Percentiles rank a stretch among this genome's conserved stretches.
Evolutionary conservation across 2,113 vertebrate genomes (phyloP).

Genomic region (Calidris pygmaea): DNA sequence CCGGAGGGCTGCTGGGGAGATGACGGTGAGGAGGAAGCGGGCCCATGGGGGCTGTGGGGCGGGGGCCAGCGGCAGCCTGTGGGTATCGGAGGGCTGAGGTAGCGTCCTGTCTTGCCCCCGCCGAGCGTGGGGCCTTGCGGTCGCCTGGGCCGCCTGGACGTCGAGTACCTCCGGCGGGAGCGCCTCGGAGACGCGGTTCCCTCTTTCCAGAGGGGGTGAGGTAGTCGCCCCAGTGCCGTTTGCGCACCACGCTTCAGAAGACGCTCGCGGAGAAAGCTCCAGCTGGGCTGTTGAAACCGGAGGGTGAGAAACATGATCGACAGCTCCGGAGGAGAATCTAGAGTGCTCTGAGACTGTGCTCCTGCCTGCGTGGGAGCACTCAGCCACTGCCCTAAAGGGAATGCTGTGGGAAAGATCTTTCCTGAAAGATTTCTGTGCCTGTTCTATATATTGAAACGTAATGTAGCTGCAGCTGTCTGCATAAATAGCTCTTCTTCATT

Average conservation of each 20-base stretch:
- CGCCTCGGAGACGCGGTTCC: not conserved
- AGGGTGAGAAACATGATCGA: not conserved
- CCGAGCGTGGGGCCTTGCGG: not conserved
- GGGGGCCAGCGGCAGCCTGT: not conserved
- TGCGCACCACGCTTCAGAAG: accelerated
- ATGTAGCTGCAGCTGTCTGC: not conserved
- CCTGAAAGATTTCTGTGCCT: not conserved
- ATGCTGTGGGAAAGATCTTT: not conserved
- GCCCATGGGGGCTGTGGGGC: not conserved
- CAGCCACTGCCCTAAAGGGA: not conserved
- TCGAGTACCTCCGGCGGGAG: not conserved
- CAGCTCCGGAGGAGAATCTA: not conserved
- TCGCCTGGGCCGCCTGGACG: not conserved
- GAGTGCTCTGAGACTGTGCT: not conserved
- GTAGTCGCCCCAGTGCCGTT: accelerated
- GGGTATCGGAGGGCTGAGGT: not conserved
- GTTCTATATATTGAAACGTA: accelerated
- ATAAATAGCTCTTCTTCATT: too few relatives aligned
- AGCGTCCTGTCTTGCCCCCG: not conserved
- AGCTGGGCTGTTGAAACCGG: not conserved
- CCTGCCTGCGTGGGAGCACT: not conserved
- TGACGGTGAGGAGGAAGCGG: not conserved
- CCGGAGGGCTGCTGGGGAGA: not conserved
- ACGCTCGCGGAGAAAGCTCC: accelerated
- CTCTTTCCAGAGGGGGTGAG: accelerated